phyloP scores from a whole-genome alignment of 2,888 invertebrate genomes.

The Diarsia mendica region DNA sequence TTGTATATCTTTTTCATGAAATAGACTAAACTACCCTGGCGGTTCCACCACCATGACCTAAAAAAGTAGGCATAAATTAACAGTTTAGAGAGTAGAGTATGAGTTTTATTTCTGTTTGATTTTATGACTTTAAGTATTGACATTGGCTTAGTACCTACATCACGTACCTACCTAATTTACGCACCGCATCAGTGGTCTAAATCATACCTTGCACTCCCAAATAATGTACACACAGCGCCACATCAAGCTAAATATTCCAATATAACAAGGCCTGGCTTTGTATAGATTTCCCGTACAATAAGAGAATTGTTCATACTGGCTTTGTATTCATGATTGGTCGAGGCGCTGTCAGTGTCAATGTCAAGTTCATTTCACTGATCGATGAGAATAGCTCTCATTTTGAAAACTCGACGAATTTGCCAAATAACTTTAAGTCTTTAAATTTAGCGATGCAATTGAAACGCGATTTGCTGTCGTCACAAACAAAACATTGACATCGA shows the following conservation, averaged over 20 bases:
- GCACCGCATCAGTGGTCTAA: not conserved
- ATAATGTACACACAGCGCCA: not conserved
- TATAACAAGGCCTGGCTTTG: not conserved
- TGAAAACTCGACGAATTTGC: no score
- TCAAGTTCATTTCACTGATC: not conserved
- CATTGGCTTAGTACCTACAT: not conserved
- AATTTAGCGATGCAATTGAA: no score
- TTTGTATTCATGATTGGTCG: not conserved
- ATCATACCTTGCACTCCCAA: not conserved
- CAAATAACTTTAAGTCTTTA: no score
- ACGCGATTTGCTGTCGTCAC: no score
- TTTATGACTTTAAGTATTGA: constrained; percentile 1
- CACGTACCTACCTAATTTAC: not conserved
- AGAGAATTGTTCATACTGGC: not conserved
- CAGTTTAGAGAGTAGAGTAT: no score
- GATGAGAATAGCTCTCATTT: not conserved
- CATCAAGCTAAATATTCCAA: not conserved
- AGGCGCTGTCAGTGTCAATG: not conserved
- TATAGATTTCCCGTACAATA: not conserved
- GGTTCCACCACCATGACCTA: not conserved
- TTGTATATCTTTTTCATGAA: not conserved
- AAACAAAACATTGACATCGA: not conserved
- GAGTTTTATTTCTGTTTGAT: constrained; percentile 7
- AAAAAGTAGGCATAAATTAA: not conserved
- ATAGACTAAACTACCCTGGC: not conserved